Conservation (phyloP, 1,140 invertebrate genomes). For the Patella vulgata region DNA sequence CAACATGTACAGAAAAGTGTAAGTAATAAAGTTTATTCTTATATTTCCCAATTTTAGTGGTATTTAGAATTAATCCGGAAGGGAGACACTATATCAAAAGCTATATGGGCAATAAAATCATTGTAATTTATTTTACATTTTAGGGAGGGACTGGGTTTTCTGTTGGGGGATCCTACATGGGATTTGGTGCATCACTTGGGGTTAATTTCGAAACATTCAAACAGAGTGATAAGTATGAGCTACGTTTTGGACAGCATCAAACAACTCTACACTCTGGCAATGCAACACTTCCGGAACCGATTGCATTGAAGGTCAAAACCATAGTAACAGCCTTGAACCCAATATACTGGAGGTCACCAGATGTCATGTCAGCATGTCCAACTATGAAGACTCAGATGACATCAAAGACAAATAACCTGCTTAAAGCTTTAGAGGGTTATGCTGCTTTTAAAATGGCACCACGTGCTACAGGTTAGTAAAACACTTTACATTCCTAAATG, state of each 20-base stretch:
- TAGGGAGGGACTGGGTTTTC: conserved; percentile 26
- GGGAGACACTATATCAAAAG: too few relatives aligned
- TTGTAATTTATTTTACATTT: too few relatives aligned
- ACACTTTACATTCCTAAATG: too few relatives aligned
- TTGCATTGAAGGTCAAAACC: conserved; percentile 26
- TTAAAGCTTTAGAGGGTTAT: conserved; percentile 19
- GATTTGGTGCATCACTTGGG: conserved; percentile 29
- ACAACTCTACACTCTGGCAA: conserved; percentile 27
- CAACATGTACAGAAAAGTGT: conserved; percentile 35
- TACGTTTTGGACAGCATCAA: conserved; percentile 31
- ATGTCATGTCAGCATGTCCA: neutral
- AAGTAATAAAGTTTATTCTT: too few relatives aligned
- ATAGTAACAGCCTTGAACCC: conserved; percentile 26
- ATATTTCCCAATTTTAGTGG: too few relatives aligned
- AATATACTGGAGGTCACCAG: conserved; percentile 27
- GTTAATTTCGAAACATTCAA: conserved; percentile 32
- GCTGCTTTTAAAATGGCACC: conserved; percentile 25
- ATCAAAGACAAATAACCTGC: conserved; percentile 10
- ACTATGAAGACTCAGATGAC: neutral
- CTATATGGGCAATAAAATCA: too few relatives aligned
- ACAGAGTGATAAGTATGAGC: conserved; percentile 23
- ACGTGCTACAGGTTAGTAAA: conserved; percentile 17
- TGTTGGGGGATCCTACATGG: conserved; percentile 37
- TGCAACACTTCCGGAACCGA: conserved; percentile 27
- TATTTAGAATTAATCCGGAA: too few relatives aligned